Evolutionary conservation across 2,888 invertebrate species (phyloP), one percentile per base, ranked within the genome.

Genomic region (Drosophila putrida): DNA sequence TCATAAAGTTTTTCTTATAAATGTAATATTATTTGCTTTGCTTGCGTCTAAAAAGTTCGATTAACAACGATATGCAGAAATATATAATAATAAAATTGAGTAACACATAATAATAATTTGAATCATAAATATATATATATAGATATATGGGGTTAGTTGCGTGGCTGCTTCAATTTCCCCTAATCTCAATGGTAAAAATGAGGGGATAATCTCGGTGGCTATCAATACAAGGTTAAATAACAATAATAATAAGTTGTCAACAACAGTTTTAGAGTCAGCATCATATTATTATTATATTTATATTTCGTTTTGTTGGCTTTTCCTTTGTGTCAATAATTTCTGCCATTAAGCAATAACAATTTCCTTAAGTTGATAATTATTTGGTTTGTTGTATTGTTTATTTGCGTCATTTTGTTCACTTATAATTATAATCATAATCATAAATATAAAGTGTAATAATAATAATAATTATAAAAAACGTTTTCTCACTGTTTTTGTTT

Each of bases 361-460:
- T 47, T 64, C 3, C 15, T 51, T 15, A 27, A 35, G 33, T 72
- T 61, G 36, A 57, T 60, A 59, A 44, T 28, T 62, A 36, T 76
- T 47, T 67, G 27, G 41, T 64, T 69, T 53, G 36, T 58, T 50
- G 13, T 73, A 31, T 81, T 81, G 87, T 87, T 86, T 85, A 81
- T 85, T 88, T 88, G 82, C 80, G 78, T 85, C 81, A 77, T 86
- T 73, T 69, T 66, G 36, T 67, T 81, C 71, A 87, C 87, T 84
- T 84, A 86, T 86, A 84, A 70, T 79, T 81, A 75, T 61, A 76
- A 84, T 84, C 69, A 74, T 83, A 88, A 88, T 88, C 83, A 88
- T 83, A 83, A 83, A 82, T 68, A 82, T 79, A 75, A 72, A 75
- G 75, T 68, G 64, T 83, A 88, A 79, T 83, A 85, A 82, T 83